Base-by-base conservation (phyloP, 2,888 invertebrate genomes). In the Dyspetes luteomarginatus region DNA sequence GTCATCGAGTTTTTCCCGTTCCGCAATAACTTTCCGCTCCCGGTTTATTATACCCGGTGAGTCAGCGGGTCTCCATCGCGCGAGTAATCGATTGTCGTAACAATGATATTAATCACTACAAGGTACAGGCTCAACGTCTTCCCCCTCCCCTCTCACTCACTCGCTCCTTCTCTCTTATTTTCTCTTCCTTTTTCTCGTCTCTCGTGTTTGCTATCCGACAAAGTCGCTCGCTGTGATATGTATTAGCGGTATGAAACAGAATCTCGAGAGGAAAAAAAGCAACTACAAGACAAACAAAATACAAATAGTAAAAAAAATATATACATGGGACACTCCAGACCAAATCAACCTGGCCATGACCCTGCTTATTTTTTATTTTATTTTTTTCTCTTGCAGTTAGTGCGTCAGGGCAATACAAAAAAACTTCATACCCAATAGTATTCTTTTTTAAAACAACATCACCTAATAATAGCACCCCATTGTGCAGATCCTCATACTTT, bases 11-110 rank as follows among this genome's bases (percentile, higher is more conserved):
- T 79, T 36, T 79, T 56, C 56, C 26, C 64, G 36, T 69, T 55
- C 62, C 55, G 74, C 68, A 64, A 68, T 74, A 73, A 78, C 60
- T 73, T 55, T 73, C 30, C 72, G 78, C 64, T 56, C 26, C 58
- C 50, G 74, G 64, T 74, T 71, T 75, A 79, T 79, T 74, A 79
- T 69, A 56, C 56, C 22, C 58, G 74, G 58, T 74, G 74, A 79
- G 64, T 79, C 58, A 79, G 78, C 71, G 36, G 56, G 15, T 58
- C 48, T 50, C 36, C 65, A 26, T 62, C 41, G 45, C 19, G 43
- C 62, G 62, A 74, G 73, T 79, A 79, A 79, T 79, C 79, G 79
- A 75, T 79, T 74, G 69, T 69, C 69, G 74, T 75, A 75, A 79
- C 79, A 68, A 79, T 69, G 74, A 79, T 79, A 75, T 74, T 71